Evolutionary conservation across 2,797 vertebrate genomes (phyloP), one percentile per base, ranked within the genome.

Genomic region (Enoplosus armatus): DNA sequence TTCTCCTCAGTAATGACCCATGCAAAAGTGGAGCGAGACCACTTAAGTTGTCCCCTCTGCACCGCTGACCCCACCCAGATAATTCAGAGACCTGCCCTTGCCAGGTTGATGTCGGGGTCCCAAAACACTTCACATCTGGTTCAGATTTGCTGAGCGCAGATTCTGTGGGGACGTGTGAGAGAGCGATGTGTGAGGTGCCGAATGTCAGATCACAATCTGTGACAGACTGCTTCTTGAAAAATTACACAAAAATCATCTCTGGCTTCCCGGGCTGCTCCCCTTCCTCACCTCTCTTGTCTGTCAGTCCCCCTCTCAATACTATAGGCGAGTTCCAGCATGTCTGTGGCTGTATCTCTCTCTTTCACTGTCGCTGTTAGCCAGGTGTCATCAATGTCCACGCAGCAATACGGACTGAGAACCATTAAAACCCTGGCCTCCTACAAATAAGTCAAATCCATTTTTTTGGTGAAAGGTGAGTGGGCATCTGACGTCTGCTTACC

Each of bases 81-180:
- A 75, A 86, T 80, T 84, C 79, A 58, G 79, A 78, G 84, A 88
- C 80, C 83, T 89, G 84, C 82, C 84, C 72, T 78, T 85, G 85
- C 90, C 92, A 90, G 91, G 90, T 90, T 87, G 80, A 89, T 86
- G 87, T 80, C 24, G 50, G 72, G 74, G 86, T 91, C 86, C 84
- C 86, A 83, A 78, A 86, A 79, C 76, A 76, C 87, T 77, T 67
- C 78, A 91, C 92, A 93, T 93, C 91, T 94, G 92, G 77, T 90
- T 84, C 75, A 63, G 72, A 92, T 94, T 92, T 86, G 75, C 68
- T 14, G 65, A 87, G 87, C 73, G 51, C 60, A 67, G 80, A 87
- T 77, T 86, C 66, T 65, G 60, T 9, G 54, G 83, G 86, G 82
- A 79, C n/a, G 61, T 43, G 79, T 9, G 37, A 55, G 59, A 41